Conservation (phyloP, 2,888 invertebrate species). For the Plebejus argus region DNA sequence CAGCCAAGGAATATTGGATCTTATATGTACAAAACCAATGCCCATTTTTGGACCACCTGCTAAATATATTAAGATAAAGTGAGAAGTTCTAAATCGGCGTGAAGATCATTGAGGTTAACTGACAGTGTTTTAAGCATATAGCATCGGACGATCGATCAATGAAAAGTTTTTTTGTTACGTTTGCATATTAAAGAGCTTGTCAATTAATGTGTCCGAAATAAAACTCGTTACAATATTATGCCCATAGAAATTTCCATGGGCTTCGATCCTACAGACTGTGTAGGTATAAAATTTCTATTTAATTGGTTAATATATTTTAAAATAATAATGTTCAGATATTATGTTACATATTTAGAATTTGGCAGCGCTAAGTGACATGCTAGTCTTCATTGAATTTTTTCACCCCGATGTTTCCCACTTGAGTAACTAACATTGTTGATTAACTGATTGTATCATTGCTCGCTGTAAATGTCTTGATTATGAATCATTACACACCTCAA, state of each 20-base stretch:
- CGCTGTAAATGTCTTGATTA: background rate
- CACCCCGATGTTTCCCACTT: too few relatives aligned
- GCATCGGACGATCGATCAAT: slow-evolving; percentile 28
- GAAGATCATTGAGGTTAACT: slow-evolving; percentile 34
- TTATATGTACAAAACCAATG: background rate
- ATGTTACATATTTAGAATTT: too few relatives aligned
- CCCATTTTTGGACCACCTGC: background rate
- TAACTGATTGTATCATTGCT: background rate
- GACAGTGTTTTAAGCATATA: slow-evolving; percentile 31
- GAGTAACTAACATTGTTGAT: background rate
- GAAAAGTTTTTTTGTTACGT: slow-evolving; percentile 24
- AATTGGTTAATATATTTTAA: too few relatives aligned
- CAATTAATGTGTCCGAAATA: slow-evolving; percentile 3
- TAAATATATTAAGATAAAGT: slow-evolving; percentile 17
- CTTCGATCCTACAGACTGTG: background rate
- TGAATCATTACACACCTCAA: slow-evolving; percentile 7
- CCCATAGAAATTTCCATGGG: background rate
- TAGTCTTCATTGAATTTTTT: background rate
- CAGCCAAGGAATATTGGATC: background rate
- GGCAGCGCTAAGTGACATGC: too few relatives aligned
- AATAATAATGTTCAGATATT: too few relatives aligned
- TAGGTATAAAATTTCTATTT: background rate
- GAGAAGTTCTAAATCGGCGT: slow-evolving; percentile 31
- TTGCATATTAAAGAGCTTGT: slow-evolving; percentile 27
- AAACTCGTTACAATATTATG: background rate